Evolutionary conservation across 1,140 invertebrate species (phyloP), one percentile per base, ranked within the genome.

Genomic region (Polyergus mexicanus): DNA sequence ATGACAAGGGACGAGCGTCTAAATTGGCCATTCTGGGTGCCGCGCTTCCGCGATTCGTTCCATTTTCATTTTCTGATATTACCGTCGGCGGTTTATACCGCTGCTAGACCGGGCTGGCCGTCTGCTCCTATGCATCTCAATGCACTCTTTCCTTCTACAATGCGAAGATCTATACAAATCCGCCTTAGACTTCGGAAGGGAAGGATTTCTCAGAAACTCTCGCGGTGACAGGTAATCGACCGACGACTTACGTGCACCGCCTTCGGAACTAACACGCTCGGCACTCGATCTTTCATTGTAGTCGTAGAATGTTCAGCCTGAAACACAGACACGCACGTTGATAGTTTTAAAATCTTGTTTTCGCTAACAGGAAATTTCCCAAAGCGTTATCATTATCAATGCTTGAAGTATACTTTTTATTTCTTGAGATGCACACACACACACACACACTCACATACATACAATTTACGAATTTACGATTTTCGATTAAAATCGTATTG

Each of bases 61-160:
- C 68, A 74, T 89, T 89, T 75, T 89, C 88, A 86, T 89, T 86
- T 54, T 2, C 38, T 69, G 87, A 89, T 81, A 89, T 89, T 89
- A 88, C 69, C 58, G 63, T 83, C 62, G 87, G 62, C 71, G 69
- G 76, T 88, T 86, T 47, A 69, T 54, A 58, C 38, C 38, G 74
- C 84, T 66, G 35, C 32, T 41, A 75, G 60, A 84, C 77, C 32
- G 65, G 76, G 86, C 78, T 19, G 72, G 47, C 22, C 51, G 85
- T 3, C 54, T 25, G 54, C 47, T 44, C 66, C 74, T 69, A 86
- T 89, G 88, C 88, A 86, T 89, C 78, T 84, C 78, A 89, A 89
- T 89, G 78, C 74, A 63, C 51, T 41, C 62, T 38, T 16, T 7
- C 35, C 71, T 60, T 60, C 60, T 44, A 28, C 7, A 41, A 35